Percentiles rank a stretch among this genome's conserved stretches.
Conservation (phyloP, 2,113 vertebrate genomes). For the Takifugu bimaculatus region DNA sequence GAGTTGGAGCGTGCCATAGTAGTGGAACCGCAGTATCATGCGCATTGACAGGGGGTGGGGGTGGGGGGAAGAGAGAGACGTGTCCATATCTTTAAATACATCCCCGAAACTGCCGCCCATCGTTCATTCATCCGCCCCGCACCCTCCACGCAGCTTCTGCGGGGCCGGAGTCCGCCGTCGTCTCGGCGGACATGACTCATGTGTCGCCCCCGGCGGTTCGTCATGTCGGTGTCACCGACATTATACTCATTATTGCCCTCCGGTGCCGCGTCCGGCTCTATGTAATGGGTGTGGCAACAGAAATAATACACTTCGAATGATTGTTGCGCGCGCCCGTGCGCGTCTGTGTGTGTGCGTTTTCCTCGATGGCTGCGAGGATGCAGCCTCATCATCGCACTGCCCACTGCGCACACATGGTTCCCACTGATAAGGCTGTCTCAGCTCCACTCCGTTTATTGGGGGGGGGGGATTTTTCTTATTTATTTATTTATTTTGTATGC, state of each 20-base stretch:
- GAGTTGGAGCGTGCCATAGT: conserved; percentile 89
- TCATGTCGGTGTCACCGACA: conserved; percentile 50
- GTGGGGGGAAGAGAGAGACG: conserved; percentile 17
- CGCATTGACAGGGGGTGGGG: conserved; percentile 79
- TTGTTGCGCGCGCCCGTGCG: background rate
- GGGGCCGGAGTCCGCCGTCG: background rate
- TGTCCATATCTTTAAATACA: conserved; percentile 63
- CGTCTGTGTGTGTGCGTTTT: too few relatives aligned
- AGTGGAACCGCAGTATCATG: conserved; percentile 96
- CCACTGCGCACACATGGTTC: conserved; percentile 59
- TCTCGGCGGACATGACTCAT: conserved; percentile 41
- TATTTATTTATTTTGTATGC: conserved; percentile 27
- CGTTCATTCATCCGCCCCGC: conserved; percentile 25
- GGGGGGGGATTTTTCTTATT: conserved; percentile 6
- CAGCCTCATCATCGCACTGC: conserved; percentile 39
- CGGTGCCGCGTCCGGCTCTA: conserved; percentile 37
- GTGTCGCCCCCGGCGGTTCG: conserved; percentile 49
- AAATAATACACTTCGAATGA: conserved; percentile 19
- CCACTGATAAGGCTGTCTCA: conserved; percentile 47
- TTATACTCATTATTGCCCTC: conserved; percentile 16
- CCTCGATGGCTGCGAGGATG: conserved; percentile 42
- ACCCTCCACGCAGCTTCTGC: background rate
- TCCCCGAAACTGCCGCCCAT: conserved; percentile 44
- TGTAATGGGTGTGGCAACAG: conserved; percentile 71
- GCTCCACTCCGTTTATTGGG: conserved; percentile 4